Evolutionary conservation across 2,888 invertebrate genomes (phyloP).

Genomic region (Rhingia rostrata): DNA sequence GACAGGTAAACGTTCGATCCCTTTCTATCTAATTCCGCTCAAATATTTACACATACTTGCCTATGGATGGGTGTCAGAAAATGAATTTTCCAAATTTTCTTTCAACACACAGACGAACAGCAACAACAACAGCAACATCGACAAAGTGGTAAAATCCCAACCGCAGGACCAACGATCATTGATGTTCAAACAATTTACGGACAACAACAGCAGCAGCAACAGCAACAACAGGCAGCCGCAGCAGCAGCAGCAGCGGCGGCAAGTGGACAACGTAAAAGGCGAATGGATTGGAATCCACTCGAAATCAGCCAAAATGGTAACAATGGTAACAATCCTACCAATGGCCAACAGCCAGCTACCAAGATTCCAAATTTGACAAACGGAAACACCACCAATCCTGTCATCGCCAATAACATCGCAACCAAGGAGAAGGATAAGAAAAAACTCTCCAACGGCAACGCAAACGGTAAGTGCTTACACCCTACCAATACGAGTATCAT

Average conservation of each 20-base stretch:
- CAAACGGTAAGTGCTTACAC: constrained; percentile 77
- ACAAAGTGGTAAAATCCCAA: constrained; percentile 62
- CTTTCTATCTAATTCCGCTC: neutral
- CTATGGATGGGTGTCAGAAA: neutral
- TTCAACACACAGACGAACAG: constrained; percentile 57
- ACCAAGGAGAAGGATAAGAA: constrained; percentile 81
- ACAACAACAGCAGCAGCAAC: constrained; percentile 55
- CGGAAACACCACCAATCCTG: constrained; percentile 18
- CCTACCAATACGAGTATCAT: neutral
- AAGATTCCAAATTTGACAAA: constrained; percentile 67
- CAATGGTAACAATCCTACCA: constrained; percentile 71
- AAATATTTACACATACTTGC: neutral
- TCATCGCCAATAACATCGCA: constrained; percentile 40
- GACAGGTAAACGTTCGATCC: constrained; percentile 79
- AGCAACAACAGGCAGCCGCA: constrained; percentile 30
- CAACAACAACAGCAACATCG: constrained; percentile 54
- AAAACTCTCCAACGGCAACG: constrained; percentile 76
- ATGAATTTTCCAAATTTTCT: neutral
- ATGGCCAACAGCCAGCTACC: constrained; percentile 50
- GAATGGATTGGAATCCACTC: constrained; percentile 83
- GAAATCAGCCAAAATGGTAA: constrained; percentile 82
- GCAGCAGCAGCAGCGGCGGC: constrained; percentile 75
- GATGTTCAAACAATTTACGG: constrained; percentile 82
- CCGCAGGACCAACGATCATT: constrained; percentile 81
- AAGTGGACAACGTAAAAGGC: constrained; percentile 82